Conservation (phyloP, 1,140 invertebrate genomes). For the Anagrus nilaparvatae region DNA sequence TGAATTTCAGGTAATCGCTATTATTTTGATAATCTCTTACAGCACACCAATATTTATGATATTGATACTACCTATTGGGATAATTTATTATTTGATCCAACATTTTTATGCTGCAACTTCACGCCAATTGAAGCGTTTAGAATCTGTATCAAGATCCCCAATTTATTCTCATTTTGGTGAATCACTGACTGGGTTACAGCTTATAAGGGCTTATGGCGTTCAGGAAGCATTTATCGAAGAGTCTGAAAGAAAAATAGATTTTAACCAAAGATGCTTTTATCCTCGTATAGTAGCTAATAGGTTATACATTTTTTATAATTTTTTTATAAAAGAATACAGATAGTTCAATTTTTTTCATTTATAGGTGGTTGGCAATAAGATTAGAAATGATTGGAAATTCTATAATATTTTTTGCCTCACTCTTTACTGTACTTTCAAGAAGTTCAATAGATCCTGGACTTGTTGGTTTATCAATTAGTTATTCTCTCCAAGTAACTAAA, state of each 20-base stretch:
- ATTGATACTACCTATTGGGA: constrained; percentile 71
- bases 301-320: constrained; percentile 24
- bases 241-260: constrained; percentile 73
- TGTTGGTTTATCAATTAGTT: constrained; percentile 82
- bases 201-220: constrained; percentile 68
- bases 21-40: constrained; percentile 74
- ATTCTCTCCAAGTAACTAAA: constrained; percentile 71
- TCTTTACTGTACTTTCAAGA: constrained; percentile 74
- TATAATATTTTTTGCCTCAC: constrained; percentile 78
- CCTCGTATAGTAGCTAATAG: constrained; percentile 76
- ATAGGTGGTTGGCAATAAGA: constrained; percentile 78
- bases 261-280: constrained; percentile 80
- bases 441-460: constrained; percentile 61
- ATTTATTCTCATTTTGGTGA: constrained; percentile 98
- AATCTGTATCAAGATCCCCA: constrained; percentile 90
- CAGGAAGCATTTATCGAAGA: constrained; percentile 68
- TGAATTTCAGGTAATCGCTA: constrained; percentile 73
- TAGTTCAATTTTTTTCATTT: constrained; percentile 12
- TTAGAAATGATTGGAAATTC: constrained; percentile 87
- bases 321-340: constrained; percentile 7
- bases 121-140: constrained; percentile 85
- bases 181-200: constrained; percentile 66
- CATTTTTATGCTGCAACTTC: constrained; percentile 91
- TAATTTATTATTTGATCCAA: constrained; percentile 85
- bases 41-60: constrained; percentile 75